These are phyloP conservation scores for Hipposideros armiger DNA, from an alignment of 2,113 vertebrate species.

Conservation along the genomic window DNA sequence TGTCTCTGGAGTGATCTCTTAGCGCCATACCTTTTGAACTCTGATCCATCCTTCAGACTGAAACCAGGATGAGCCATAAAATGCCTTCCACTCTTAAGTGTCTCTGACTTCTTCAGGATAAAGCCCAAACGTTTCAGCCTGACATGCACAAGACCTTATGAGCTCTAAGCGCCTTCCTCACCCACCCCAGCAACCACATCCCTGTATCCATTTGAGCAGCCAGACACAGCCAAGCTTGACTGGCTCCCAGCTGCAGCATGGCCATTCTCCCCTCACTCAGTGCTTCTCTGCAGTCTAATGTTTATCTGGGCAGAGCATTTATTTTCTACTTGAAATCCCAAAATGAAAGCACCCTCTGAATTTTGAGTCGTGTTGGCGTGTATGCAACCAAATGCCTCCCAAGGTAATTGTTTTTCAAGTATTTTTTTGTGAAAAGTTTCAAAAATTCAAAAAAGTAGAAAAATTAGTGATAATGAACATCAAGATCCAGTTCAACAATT, in stretches of 20 bases:
- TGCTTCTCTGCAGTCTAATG: background rate
- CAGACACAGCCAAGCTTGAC: background rate
- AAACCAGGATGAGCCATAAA: background rate
- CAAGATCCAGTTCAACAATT: background rate
- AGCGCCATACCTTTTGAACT: background rate
- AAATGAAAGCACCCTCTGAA: background rate
- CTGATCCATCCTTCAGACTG: background rate
- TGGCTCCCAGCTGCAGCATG: background rate
- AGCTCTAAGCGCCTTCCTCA: background rate
- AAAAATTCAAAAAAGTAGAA: conserved; percentile 24
- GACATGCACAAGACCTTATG: background rate
- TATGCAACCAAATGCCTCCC: background rate
- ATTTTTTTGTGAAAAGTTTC: background rate
- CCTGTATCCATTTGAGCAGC: too few species aligned
- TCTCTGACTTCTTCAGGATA: background rate
- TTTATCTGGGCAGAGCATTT: background rate
- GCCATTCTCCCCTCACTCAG: background rate
- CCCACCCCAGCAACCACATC: background rate
- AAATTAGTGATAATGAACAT: background rate
- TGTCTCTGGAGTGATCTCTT: background rate
- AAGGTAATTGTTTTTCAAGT: background rate
- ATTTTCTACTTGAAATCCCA: background rate
- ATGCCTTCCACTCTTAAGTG: background rate
- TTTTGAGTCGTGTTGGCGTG: background rate
- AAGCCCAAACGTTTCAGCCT: background rate